Conservation (phyloP, 2,888 invertebrate species). For the Philereme transversata region DNA sequence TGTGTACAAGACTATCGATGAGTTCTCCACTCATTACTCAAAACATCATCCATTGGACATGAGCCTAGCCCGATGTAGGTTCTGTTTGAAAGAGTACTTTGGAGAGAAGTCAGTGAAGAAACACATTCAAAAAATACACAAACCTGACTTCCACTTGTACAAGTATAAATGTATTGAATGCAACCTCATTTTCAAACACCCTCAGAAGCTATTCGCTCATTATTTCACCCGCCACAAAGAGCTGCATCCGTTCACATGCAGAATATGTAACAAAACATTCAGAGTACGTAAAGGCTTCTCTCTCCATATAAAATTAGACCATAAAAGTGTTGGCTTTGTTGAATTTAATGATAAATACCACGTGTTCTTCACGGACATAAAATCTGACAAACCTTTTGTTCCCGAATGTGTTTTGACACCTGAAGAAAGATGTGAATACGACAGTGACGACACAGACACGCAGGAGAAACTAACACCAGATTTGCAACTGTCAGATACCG, state of each 20-base stretch:
- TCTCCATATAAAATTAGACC: slow-evolving; percentile 68
- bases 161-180: slow-evolving; percentile 68
- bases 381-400: slow-evolving; percentile 56
- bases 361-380: slow-evolving; percentile 66
- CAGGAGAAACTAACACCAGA: neutral
- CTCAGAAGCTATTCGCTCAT: slow-evolving; percentile 66
- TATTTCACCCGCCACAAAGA: slow-evolving; percentile 61
- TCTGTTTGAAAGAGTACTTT: slow-evolving; percentile 61
- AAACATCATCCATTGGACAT: slow-evolving; percentile 51
- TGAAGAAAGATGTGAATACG: slow-evolving; percentile 22
- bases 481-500: neutral
- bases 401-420: slow-evolving; percentile 42
- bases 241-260: slow-evolving; percentile 65
- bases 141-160: slow-evolving; percentile 54
- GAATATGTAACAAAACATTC: slow-evolving; percentile 63
- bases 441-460: slow-evolving; percentile 2
- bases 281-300: slow-evolving; percentile 63
- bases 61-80: slow-evolving; percentile 53
- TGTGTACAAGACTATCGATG: slow-evolving; percentile 48
- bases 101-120: slow-evolving; percentile 53
- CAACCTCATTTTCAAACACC: slow-evolving; percentile 60
- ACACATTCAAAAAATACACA: slow-evolving; percentile 60
- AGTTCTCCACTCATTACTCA: slow-evolving; percentile 55
- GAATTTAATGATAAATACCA: slow-evolving; percentile 70
- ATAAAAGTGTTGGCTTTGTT: slow-evolving; percentile 64